Evolutionary conservation across 2,113 vertebrate species (phyloP), one percentile per base, ranked within the genome.

Genomic region (Danionella cerebrum): DNA sequence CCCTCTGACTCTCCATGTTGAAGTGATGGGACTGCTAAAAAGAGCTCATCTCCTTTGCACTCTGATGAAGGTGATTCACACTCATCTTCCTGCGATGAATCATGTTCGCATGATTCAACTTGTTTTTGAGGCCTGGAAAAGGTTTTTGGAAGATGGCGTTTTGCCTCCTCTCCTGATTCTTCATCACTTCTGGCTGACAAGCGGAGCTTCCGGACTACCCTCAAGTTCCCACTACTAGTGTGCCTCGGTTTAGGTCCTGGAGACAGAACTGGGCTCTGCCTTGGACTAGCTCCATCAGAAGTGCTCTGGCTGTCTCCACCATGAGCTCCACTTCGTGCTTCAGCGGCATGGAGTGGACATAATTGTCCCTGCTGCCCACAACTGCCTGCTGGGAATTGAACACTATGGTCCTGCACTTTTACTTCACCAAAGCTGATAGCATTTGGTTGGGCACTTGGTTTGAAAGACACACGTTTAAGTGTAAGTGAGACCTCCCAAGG

Each of bases 391-490:
- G 73, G 67, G 9, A 88, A 70, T 42, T 78, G 76, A 4, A 87
- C 54, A 39, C 51, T 73, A 58, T 86, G 79, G 2, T 84, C 84
- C 59, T 87, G 83, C 9, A 80, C 69, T 2, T 73, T 74, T 4
- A 89, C 85, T 13, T 88, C 85, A 51, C 89, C 89, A 25, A 90
- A 89, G n/a, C 33, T 57, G 2, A 78, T 73, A 2, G 64, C 74
- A 10, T 83, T 85, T 2, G 78, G 73, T 53, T 84, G 84, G 14
- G 84, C 83, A 65, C 83, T 85, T 0, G 87, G 88, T 62, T 84
- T 84, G 59, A 89, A 90, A 54, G 68, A 77, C 1, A 89, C 88
- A 63, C 83, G 85, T 66, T 85, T 89, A 4, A 90, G 57, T 10
- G 80, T 77, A 44, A 91, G 64, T 2, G 84, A 79, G 16, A 90